These are phyloP conservation scores for Tachina lurida DNA, from an alignment of 2,888 invertebrate species.

Conservation along the genomic window DNA sequence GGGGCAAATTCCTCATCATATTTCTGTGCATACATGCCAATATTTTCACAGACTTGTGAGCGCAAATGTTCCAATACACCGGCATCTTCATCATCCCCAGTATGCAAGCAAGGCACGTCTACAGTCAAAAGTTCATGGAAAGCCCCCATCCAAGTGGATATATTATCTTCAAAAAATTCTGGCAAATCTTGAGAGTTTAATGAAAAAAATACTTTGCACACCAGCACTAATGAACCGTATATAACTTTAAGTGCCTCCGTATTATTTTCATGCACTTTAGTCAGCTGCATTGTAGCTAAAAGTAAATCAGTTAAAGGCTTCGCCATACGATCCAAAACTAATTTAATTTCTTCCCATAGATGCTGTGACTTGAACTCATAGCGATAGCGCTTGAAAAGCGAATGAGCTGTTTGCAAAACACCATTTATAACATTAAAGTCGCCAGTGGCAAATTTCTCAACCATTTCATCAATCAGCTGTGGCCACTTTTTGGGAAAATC, in stretches of 20 bases:
- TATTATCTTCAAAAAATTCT: slow-evolving; percentile 99
- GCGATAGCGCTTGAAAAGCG: slow-evolving; percentile 97
- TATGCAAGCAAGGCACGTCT: slow-evolving; percentile 90
- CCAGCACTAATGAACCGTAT: slow-evolving; percentile 93
- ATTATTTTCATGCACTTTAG: slow-evolving; percentile 90
- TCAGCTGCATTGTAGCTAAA: slow-evolving; percentile 93
- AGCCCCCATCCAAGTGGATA: slow-evolving; percentile 96
- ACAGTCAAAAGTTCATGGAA: slow-evolving; percentile 91
- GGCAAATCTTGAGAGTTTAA: slow-evolving; percentile 99
- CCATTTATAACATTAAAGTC: slow-evolving; percentile 98
- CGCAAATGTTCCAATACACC: slow-evolving; percentile 95
- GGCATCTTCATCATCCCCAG: slow-evolving; percentile 92
- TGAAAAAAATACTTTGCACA: slow-evolving; percentile 98
- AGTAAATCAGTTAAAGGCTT: slow-evolving; percentile 96
- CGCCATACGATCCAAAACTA: slow-evolving; percentile 96
- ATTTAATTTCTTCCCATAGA: slow-evolving; percentile 98
- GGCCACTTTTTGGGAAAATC: slow-evolving; percentile 99
- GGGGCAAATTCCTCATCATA: slow-evolving; percentile 98
- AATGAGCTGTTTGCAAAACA: slow-evolving; percentile 96
- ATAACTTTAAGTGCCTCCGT: slow-evolving; percentile 92
- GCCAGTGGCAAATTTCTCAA: slow-evolving; percentile 93
- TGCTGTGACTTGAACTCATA: slow-evolving; percentile 97
- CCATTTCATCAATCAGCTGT: slow-evolving; percentile 95
- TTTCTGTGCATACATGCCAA: slow-evolving; percentile 96
- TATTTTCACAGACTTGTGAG: slow-evolving; percentile 98